Evolutionary conservation across 2,888 invertebrate species (phyloP), one percentile per base, ranked within the genome.

Genomic region (Patella depressa): DNA sequence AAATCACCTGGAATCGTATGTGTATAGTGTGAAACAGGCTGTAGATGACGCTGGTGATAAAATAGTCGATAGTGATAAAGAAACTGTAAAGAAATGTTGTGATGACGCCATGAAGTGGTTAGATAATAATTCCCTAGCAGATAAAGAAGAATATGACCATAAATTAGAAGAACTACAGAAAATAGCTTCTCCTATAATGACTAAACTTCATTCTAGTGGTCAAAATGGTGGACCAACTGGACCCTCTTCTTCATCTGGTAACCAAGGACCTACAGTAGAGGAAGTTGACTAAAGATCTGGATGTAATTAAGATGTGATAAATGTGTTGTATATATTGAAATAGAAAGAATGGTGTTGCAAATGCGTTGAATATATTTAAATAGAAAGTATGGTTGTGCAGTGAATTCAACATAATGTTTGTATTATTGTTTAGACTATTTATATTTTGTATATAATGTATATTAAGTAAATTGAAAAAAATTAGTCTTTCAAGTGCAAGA

Each of bases 111-210:
- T 96, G 76, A 92, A 93, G 17, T 97, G 97, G 97, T 92, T 97
- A 55, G 97, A 97, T 84, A 91, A 92, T 17, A 96, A 97, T 89
- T 93, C 94, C 2, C 92, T 96, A 69, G 97, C 96, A 5, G 95
- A 95, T 76, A 95, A 95, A 86, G 87, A 87, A 0, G 96, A 96
- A 85, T 94, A 95, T 84, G 96, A 96, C 75, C 94, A 95, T 83
- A 95, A 95, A 86, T 92, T 96, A 85, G 95, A 95, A 88, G 94
- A 95, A 74, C 92, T 95, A 24, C 96, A 96, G 89, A 93, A 93
- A 24, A 94, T 95, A 24, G 96, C 96, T 88, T 94, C 94, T 74
- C 96, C 96, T 0, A 93, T 96, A 71, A 96, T 97, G 95, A 94
- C 95, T 14, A 90, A 90, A 79, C 77, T 91, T 14, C 89, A 91